Base-by-base conservation (phyloP, 2,113 vertebrate species). In the Equus przewalskii region DNA sequence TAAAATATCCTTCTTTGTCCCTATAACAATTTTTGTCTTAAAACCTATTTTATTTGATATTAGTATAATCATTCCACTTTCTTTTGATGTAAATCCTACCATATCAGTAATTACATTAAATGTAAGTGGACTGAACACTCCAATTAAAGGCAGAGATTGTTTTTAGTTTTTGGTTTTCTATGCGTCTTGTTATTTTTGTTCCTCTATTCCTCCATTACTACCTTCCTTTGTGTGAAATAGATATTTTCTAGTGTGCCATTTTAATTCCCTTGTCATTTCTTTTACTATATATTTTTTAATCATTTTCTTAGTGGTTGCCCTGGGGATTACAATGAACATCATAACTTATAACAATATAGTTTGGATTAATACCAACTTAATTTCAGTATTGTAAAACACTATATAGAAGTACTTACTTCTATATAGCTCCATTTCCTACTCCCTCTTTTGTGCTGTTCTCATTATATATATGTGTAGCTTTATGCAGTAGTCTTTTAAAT, bases 41-140 rank as follows among this genome's bases (percentile, higher is more conserved):
- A 81, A 69, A 36, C 24, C 46, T 72, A 18, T 73, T 64, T 92
- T 92, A 41, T 64, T 36, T 78, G 49, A 60, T 69, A 62, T 51
- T 78, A 73, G 19, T 85, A 28, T 69, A 65, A 46, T 70, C 30
- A 72, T 22, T 88, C 18, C 24, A 3, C 22, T 67, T 96, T 67
- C 36, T 58, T 89, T 89, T 65, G 30, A 44, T 83, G 5, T 62
- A 51, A 46, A 84, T 46, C 21, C 28, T 80, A 70, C 30, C 41
- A 72, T 94, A 79, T 86, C 28, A 78, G 72, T 46, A 65, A 58
- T 89, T 82, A n/a, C 36, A 64, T 75, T 84, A 84, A 89, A 67
- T 78, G 19, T 85, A 93, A 87, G 54, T 65, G 21, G 26, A 73
- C 7, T 44, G 36, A 84, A 84, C 18, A 54, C 7, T 54, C 11